Evolutionary conservation across 1,140 invertebrate genomes (phyloP).

Genomic region (Drosophila sturtevanti): DNA sequence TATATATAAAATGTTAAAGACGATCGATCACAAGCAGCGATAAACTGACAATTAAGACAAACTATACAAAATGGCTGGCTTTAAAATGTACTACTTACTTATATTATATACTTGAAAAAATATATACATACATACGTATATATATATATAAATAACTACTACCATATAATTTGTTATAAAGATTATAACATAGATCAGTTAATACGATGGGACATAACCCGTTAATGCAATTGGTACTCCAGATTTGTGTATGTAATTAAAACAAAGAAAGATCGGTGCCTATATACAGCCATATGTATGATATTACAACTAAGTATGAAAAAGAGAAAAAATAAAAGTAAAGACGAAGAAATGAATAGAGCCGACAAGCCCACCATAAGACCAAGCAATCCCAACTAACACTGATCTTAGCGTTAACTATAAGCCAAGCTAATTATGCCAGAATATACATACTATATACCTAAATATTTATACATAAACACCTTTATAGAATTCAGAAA

Average conservation of each 20-base stretch:
- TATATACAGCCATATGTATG: conserved; percentile 6
- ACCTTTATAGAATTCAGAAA: no score
- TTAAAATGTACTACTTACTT: conserved; percentile 56
- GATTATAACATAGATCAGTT: neutral
- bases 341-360: neutral
- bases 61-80: conserved; percentile 43
- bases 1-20: conserved; percentile 14
- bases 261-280: neutral
- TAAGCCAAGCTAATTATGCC: conserved; percentile 1
- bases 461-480: no score
- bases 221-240: neutral
- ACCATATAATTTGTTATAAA: neutral
- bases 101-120: neutral
- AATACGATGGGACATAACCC: neutral
- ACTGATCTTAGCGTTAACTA: conserved; percentile 3
- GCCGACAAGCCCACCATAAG: conserved; percentile 2
- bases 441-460: conserved; percentile 1
- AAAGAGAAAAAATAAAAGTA: neutral
- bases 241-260: neutral
- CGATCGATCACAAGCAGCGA: conserved; percentile 6
- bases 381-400: neutral
- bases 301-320: conserved; percentile 1
- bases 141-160: neutral
- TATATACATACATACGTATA: neutral
- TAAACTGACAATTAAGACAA: conserved; percentile 11